Evolutionary conservation across 2,797 vertebrate species (phyloP), one percentile per base, ranked within the genome.

Genomic region (Neopelma chrysocephalum): DNA sequence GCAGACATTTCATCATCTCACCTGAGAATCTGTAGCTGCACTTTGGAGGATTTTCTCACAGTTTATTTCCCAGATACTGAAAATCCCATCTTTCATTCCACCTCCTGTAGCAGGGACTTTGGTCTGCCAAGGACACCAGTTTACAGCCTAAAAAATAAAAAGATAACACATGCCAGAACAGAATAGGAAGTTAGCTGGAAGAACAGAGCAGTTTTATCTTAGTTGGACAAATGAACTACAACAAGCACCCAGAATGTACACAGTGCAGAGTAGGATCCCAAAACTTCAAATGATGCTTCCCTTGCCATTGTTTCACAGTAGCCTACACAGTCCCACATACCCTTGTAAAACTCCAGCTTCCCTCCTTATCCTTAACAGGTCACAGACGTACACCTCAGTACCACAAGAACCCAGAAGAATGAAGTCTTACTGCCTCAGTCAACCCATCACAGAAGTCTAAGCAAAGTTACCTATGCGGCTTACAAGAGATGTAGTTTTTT

Each of bases 121-220:
- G 58, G 96, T 93, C 93, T 98, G 97, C 98, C 98, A 99, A 48
- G 98, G 98, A 96, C 98, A 98, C 98, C 98, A 99, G 38, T 97
- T 97, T 96, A 98, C 84, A 31, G 98, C 98, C 98, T 98, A 54
- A 80, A 57, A 93, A 81, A 56, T 13, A 66, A 56, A 50, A 38
- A 34, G 4, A 47, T 66, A 87, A 42, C 10, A 81, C 20, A 93
- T 53, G 26, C 29, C 50, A 84, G 62, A 82, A 61, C 7, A 86
- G 40, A 69, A 42, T 60, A 77, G 21, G 20, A 82, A 8, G 11
- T 79, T 76, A 90, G 12, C 65, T 85, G 34, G 9, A 61, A 71
- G 53, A 82, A 53, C 8, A 64, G 15, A 54, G 6, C 5, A 34
- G 16, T 36, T 87, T 84, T 70, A 64, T 3, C n/a, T 72, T 73